A percentile compares a stretch with the other conserved stretches of the same genome.
phyloP scores from a whole-genome alignment of 1,140 invertebrate genomes.

The Drosophila gunungcola region DNA sequence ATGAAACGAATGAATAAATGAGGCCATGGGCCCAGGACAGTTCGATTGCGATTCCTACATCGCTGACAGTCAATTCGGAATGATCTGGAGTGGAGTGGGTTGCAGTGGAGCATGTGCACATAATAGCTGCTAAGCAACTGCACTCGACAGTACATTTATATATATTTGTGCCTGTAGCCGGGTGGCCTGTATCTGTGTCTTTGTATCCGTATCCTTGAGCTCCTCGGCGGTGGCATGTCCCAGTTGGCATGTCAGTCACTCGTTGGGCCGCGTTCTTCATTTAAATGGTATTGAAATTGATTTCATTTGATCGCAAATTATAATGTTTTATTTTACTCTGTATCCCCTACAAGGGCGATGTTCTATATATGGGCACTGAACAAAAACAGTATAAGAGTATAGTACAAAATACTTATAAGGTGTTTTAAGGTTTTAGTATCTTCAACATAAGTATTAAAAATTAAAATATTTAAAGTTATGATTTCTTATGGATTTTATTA shows the following conservation, averaged over 20 bases:
- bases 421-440: too few relatives aligned
- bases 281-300: constrained; percentile 81
- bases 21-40: constrained; percentile 44
- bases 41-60: constrained; percentile 21
- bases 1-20: constrained; percentile 78
- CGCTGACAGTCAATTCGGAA: constrained; percentile 46
- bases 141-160: constrained; percentile 1
- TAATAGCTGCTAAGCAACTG: constrained; percentile 82
- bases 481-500: too few relatives aligned
- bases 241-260: constrained; percentile 62
- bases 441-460: too few relatives aligned
- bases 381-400: background rate
- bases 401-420: too few relatives aligned
- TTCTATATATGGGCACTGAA: background rate
- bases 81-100: constrained; percentile 17
- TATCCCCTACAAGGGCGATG: background rate
- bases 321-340: constrained; percentile 60
- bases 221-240: constrained; percentile 59
- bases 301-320: constrained; percentile 79
- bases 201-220: constrained; percentile 50
- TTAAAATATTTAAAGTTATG: too few relatives aligned
- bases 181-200: constrained; percentile 11
- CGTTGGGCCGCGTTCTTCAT: constrained; percentile 52
- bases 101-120: constrained; percentile 67
- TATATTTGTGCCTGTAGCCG: constrained; percentile 8